These are phyloP conservation scores for Pecten maximus DNA, from an alignment of 2,888 invertebrate genomes.

Conservation along the genomic window DNA sequence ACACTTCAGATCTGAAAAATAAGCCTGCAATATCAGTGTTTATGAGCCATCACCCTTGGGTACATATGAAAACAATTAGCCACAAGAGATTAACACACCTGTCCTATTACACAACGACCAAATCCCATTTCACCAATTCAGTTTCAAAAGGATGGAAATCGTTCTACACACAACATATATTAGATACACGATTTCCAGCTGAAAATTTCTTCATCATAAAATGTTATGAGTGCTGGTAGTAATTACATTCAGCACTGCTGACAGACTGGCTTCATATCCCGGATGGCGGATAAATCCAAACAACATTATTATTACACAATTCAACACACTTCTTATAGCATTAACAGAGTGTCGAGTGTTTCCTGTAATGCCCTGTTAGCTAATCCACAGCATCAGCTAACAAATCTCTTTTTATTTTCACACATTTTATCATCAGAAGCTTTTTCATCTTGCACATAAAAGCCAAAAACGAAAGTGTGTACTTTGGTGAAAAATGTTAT, in stretches of 20 bases:
- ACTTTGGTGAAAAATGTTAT: background rate
- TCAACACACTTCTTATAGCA: background rate
- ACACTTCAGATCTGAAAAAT: background rate
- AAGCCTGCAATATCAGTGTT: background rate
- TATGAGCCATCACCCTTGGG: background rate
- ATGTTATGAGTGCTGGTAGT: background rate
- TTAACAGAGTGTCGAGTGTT: background rate
- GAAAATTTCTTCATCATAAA: slow-evolving; percentile 33
- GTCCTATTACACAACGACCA: background rate
- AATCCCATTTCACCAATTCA: slow-evolving; percentile 20
- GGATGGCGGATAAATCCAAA: background rate
- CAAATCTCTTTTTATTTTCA: background rate
- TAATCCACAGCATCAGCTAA: background rate
- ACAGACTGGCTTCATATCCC: background rate
- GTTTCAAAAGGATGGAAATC: slow-evolving; percentile 19
- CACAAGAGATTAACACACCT: background rate
- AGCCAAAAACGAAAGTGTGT: slow-evolving; percentile 2
- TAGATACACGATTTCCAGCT: slow-evolving; percentile 2
- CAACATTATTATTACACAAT: slow-evolving; percentile 15
- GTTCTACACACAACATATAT: background rate
- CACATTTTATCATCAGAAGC: slow-evolving; percentile 29
- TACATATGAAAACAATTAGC: background rate
- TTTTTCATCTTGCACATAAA: slow-evolving; percentile 26
- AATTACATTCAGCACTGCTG: background rate
- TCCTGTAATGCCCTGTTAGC: background rate